Evolutionary conservation across 2,797 vertebrate species (phyloP).

Genomic region (Aulostomus chinensis): DNA sequence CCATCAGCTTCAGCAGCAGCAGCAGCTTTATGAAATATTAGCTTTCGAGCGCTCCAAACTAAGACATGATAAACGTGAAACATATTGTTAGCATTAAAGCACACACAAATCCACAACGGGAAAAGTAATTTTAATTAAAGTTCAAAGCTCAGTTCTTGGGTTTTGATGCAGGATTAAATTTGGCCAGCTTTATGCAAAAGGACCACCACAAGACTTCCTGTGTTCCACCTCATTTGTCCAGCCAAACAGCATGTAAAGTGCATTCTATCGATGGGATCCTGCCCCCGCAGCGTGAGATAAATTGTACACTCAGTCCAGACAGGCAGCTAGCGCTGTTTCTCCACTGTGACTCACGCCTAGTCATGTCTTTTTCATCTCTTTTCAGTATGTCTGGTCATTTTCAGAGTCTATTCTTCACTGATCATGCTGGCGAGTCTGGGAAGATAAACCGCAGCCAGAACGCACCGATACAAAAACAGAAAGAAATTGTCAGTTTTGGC

Average conservation of each 20-base stretch:
- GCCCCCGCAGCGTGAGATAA: slow-evolving; percentile 33
- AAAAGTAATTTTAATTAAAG: too few species aligned
- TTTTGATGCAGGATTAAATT: neutral
- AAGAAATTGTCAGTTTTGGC: slow-evolving; percentile 37
- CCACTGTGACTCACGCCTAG: slow-evolving; percentile 61
- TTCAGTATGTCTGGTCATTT: slow-evolving; percentile 44
- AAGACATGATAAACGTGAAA: too few species aligned
- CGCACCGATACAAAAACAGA: slow-evolving; percentile 52
- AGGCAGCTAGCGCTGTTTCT: slow-evolving; percentile 21
- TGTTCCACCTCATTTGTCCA: too few species aligned
- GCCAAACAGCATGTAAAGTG: slow-evolving; percentile 4
- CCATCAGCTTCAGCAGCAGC: too few species aligned
- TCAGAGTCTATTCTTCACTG: slow-evolving; percentile 32
- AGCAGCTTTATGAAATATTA: too few species aligned
- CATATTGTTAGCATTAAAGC: too few species aligned
- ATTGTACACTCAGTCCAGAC: slow-evolving; percentile 34
- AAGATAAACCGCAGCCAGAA: slow-evolving; percentile 56
- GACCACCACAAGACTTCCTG: neutral
- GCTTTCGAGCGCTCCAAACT: too few species aligned
- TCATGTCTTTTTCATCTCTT: slow-evolving; percentile 45
- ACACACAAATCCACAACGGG: too few species aligned
- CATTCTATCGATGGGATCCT: slow-evolving; percentile 20
- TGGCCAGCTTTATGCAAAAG: neutral
- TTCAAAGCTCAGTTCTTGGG: too few species aligned
- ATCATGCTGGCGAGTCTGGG: slow-evolving; percentile 55